Evolutionary conservation across 2,113 vertebrate genomes (phyloP), one percentile per base, ranked within the genome.

Genomic region (Equus przewalskii): DNA sequence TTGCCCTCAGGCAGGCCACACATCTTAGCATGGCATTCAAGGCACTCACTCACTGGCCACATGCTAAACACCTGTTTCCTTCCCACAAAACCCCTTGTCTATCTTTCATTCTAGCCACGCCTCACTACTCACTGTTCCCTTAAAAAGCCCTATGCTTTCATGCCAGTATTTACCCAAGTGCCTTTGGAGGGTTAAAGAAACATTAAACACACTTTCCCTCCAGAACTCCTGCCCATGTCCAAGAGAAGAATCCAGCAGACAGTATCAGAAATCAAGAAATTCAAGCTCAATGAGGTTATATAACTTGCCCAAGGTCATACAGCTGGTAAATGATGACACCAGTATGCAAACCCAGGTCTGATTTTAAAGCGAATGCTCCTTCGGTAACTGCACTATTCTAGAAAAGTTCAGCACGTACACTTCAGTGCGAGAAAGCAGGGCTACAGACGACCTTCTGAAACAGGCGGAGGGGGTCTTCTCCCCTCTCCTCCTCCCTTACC

Each of bases 291-390:
- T 26, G 89, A 86, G 81, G 60, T 95, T 51, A 44, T 0, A 16
- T 64, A 65, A 81, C 28, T 88, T 49, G n/a, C n/a, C 49, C 30
- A 89, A 95, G 60, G 76, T 95, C 69, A 95, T 33, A 62, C 16
- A 7, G 60, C 60, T 72, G 7, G 0, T 26, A 41, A 51, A 76
- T 10, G 22, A 89, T 0, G n/a, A 78, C 30, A 69, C 13, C 6
- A 7, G 49, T 54, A 56, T 65, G 70, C 65, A 83, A 54, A 86
- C 22, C 28, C 51, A 44, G 26, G 51, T 13, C 91, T 79, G 24
- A 93, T 13, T 12, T 6, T 46, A 67, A 88, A 76, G 28, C 21
- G 19, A 58, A 36, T 1, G 21, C 7, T 36, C 58, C 41, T 33
- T 22, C 10, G 1, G 41, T 87, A 14, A 18, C 46, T 73, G 18